These are phyloP conservation scores for Tigriopus japonicus DNA, from an alignment of 1,140 invertebrate genomes.

Conservation along the genomic window DNA sequence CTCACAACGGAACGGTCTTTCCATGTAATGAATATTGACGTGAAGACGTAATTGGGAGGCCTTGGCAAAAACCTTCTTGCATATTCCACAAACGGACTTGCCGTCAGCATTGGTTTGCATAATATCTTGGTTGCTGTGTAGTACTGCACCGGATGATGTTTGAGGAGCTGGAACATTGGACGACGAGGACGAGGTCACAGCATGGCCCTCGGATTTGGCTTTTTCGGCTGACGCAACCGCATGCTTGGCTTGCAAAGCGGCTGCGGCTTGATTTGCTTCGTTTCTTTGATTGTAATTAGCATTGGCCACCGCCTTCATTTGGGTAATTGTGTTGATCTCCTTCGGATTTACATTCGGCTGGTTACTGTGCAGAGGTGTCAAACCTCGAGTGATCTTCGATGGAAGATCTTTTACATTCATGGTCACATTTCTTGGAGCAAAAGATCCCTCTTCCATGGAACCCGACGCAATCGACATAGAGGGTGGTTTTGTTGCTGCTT, in stretches of 20 bases:
- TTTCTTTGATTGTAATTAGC: no score
- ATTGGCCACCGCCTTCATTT: no score
- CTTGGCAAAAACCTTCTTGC: conserved; percentile 74
- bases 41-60: conserved; percentile 72
- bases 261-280: background rate
- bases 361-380: background rate
- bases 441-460: background rate
- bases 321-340: no score
- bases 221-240: background rate
- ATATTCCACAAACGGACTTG: conserved; percentile 62
- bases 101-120: conserved; percentile 40
- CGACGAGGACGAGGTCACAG: background rate
- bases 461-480: background rate
- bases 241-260: background rate
- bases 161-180: background rate
- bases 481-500: no score
- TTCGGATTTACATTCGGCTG: background rate
- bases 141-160: background rate
- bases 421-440: conserved; percentile 3
- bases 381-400: background rate
- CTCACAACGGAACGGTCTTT: conserved; percentile 73
- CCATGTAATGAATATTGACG: conserved; percentile 89
- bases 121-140: background rate
- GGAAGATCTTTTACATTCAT: conserved; percentile 14
- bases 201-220: background rate